Percentiles rank a stretch among this genome's conserved stretches.
These are phyloP conservation scores for Tragelaphus scriptus DNA, from an alignment of 2,113 vertebrate genomes.

Conservation along the genomic window DNA sequence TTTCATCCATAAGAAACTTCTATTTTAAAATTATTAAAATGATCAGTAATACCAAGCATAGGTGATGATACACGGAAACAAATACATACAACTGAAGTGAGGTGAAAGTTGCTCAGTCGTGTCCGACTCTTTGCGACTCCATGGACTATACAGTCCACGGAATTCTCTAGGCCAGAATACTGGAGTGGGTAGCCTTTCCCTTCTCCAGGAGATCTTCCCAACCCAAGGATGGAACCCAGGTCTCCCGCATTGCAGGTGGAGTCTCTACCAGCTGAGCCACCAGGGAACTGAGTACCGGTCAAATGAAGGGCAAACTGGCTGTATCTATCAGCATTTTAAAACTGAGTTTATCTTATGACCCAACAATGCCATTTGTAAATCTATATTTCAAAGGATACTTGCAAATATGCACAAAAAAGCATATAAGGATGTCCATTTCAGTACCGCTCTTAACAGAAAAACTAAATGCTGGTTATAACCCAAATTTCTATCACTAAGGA, in stretches of 20 bases:
- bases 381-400: conserved; percentile 2
- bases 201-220: background rate
- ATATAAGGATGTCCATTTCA: background rate
- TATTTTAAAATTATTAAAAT: background rate
- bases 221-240: background rate
- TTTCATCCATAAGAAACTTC: background rate
- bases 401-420: background rate
- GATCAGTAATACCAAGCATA: background rate
- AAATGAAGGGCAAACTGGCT: background rate
- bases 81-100: background rate
- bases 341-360: background rate
- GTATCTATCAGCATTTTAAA: background rate
- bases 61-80: background rate
- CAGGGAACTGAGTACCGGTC: background rate
- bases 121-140: background rate
- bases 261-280: background rate
- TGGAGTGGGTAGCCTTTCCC: background rate
- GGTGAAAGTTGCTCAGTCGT: background rate
- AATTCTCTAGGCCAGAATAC: background rate
- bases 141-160: background rate
- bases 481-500: background rate
- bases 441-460: background rate
- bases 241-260: rapidly evolving
- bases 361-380: background rate
- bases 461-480: background rate